Conservation (phyloP, 2,888 invertebrate species). For the Tipula unca region DNA sequence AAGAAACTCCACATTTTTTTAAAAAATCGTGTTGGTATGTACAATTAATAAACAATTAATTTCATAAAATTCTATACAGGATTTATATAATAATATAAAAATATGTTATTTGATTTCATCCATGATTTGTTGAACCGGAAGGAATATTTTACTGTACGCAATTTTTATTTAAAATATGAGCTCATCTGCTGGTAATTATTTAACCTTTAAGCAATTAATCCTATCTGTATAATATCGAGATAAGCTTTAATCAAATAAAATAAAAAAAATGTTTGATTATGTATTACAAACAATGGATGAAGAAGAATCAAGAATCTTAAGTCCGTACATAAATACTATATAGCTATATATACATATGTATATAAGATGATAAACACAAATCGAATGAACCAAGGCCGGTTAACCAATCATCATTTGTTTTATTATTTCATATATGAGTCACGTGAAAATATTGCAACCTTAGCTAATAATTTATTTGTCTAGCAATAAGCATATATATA, state of each 20-base stretch:
- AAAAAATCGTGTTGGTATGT: too few relatives aligned
- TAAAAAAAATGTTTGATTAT: too few relatives aligned
- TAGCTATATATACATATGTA: too few relatives aligned
- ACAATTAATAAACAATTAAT: too few relatives aligned
- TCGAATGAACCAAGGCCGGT: background rate
- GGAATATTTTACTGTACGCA: background rate
- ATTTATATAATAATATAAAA: too few relatives aligned
- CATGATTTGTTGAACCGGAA: background rate
- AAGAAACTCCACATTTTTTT: too few relatives aligned
- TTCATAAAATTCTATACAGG: too few relatives aligned
- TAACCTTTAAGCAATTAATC: constrained; percentile 8
- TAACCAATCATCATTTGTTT: background rate
- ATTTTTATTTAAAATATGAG: background rate
- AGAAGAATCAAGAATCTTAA: background rate
- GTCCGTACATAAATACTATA: background rate
- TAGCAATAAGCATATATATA: background rate
- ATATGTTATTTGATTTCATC: background rate
- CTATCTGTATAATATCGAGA: background rate
- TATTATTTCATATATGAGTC: background rate
- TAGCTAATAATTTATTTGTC: background rate
- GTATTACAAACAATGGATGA: background rate
- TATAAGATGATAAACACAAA: background rate
- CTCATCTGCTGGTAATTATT: background rate
- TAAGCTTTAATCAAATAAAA: background rate
- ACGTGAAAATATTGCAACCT: background rate